phyloP scores from a whole-genome alignment of 2,113 vertebrate genomes.

The Perognathus longimembris region DNA sequence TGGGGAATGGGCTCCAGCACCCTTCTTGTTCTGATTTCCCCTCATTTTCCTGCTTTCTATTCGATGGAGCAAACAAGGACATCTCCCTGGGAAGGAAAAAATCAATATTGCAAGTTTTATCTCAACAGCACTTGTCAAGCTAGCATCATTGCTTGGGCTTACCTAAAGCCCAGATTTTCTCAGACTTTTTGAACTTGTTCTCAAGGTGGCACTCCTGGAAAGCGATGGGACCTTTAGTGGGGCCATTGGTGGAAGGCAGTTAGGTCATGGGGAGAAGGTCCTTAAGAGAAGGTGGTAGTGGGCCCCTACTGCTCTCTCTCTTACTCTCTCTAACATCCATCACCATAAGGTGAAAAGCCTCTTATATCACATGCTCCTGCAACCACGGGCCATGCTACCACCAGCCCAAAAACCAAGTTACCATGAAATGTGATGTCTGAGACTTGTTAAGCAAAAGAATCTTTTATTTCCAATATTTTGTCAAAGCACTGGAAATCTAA shows the following conservation, averaged over 20 bases:
- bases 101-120: constrained; percentile 8
- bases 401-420: background rate
- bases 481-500: background rate
- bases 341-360: background rate
- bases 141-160: background rate
- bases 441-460: background rate
- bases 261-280: too few species aligned
- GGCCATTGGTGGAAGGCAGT: background rate
- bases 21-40: background rate
- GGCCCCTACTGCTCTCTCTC: background rate
- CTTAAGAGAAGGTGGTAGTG: background rate
- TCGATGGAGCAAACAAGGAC: background rate
- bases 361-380: background rate
- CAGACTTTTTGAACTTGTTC: background rate
- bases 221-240: too few species aligned
- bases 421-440: background rate
- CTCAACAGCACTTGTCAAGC: background rate
- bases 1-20: background rate
- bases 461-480: background rate
- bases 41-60: background rate
- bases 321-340: background rate
- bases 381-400: background rate
- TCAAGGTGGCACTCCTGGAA: too few species aligned
- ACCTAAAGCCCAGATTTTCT: background rate
- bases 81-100: background rate